Evolutionary conservation across 2,113 vertebrate species (phyloP).

Genomic region (Semnornis frantzii): DNA sequence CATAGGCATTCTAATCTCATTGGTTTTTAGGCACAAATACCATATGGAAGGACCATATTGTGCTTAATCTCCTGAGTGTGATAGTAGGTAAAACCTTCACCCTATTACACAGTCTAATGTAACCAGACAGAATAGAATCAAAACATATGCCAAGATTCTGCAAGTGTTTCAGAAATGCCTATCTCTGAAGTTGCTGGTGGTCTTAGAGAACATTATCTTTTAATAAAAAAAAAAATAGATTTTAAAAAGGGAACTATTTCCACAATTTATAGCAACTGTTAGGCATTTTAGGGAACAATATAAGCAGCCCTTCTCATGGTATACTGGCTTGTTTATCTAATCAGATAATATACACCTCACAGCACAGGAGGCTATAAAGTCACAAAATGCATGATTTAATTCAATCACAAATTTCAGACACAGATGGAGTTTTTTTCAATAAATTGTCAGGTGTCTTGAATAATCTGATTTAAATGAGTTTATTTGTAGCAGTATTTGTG

Average conservation of each 20-base stretch:
- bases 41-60: constrained; percentile 73
- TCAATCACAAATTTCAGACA: constrained; percentile 12
- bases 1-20: constrained; percentile 61
- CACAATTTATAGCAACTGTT: background rate
- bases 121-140: constrained; percentile 69
- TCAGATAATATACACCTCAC: background rate
- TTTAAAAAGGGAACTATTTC: background rate
- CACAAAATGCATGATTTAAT: constrained; percentile 7
- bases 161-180: constrained; percentile 49
- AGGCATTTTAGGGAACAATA: background rate
- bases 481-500: background rate
- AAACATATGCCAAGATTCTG: constrained; percentile 69
- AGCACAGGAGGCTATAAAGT: background rate
- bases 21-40: constrained; percentile 62
- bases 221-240: constrained; percentile 11
- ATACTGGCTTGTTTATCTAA: background rate
- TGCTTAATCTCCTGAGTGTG: constrained; percentile 69
- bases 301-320: background rate
- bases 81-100: constrained; percentile 69
- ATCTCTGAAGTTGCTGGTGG: constrained; percentile 40
- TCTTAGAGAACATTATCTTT: background rate
- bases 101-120: constrained; percentile 68
- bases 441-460: background rate
- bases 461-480: constrained; percentile 7
- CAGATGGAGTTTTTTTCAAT: constrained; percentile 28